These are phyloP conservation scores for Amphipoea lucens DNA, from an alignment of 2,888 invertebrate species.

Conservation along the genomic window DNA sequence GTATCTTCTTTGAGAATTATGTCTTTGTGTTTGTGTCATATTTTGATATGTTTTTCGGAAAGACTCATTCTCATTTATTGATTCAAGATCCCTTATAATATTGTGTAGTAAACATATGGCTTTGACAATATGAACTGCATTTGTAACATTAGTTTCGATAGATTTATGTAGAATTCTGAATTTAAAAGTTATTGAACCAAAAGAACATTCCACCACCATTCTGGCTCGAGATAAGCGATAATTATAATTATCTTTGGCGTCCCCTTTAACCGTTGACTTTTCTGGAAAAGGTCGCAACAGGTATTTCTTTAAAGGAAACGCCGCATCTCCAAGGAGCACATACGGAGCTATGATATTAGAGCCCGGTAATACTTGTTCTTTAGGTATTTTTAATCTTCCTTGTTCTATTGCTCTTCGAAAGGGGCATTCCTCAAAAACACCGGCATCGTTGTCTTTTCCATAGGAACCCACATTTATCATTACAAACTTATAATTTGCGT, in stretches of 20 bases:
- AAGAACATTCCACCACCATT: conserved; percentile 60
- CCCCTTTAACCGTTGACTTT: conserved; percentile 45
- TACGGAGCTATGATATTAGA: conserved; percentile 45
- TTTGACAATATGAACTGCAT: conserved; percentile 61
- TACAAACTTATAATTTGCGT: conserved; percentile 56
- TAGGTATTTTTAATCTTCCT: conserved; percentile 54
- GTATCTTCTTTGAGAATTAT: conserved; percentile 54
- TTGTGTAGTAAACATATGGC: conserved; percentile 59
- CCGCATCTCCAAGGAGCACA: conserved; percentile 50
- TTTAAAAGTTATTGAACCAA: conserved; percentile 61
- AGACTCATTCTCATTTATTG: conserved; percentile 53
- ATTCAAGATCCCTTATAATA: conserved; percentile 60
- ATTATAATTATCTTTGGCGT: conserved; percentile 61
- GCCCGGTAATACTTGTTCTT: conserved; percentile 56
- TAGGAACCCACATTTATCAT: conserved; percentile 58
- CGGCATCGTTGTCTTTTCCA: conserved; percentile 59
- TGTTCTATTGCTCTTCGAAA: conserved; percentile 53
- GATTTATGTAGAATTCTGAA: conserved; percentile 60
- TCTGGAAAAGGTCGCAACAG: conserved; percentile 48
- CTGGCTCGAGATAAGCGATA: conserved; percentile 58
- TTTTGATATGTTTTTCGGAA: conserved; percentile 47
- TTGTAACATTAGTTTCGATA: conserved; percentile 55
- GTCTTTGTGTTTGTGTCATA: conserved; percentile 46
- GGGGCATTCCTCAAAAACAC: conserved; percentile 52
- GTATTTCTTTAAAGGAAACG: conserved; percentile 59